A percentile compares a stretch with the other conserved stretches of the same genome.
These are phyloP conservation scores for Frankliniella fusca DNA, from an alignment of 2,888 invertebrate species.

Conservation along the genomic window DNA sequence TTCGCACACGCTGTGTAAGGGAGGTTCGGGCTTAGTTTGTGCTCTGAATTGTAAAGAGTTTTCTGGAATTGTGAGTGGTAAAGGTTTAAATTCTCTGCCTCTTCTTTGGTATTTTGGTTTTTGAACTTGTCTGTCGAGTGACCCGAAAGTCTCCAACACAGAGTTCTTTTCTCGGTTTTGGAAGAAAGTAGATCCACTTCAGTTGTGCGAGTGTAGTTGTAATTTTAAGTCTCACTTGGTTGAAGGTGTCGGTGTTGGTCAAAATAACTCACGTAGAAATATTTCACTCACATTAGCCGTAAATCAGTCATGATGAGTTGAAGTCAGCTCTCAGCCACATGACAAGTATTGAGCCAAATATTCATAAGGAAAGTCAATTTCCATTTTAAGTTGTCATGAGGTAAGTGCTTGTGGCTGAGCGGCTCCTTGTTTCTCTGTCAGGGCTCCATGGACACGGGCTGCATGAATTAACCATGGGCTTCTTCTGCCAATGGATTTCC, in stretches of 20 bases:
- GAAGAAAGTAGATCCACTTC: slow-evolving; percentile 3
- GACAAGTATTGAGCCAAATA: neutral
- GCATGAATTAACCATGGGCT: slow-evolving; percentile 18
- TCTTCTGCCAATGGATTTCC: neutral
- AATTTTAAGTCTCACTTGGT: slow-evolving; percentile 25
- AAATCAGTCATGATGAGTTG: neutral
- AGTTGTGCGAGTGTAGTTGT: slow-evolving; percentile 20
- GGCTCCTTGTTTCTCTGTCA: slow-evolving; percentile 14
- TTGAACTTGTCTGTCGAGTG: neutral
- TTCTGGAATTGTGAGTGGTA: neutral
- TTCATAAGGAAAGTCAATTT: neutral
- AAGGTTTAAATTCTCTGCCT: neutral
- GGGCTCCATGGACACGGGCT: slow-evolving; percentile 20
- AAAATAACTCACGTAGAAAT: slow-evolving; percentile 20
- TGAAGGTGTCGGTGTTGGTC: slow-evolving; percentile 24
- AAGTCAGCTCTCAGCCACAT: slow-evolving; percentile 14
- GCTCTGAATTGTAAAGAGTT: neutral
- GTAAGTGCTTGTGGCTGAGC: slow-evolving; percentile 15
- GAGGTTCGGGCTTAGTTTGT: slow-evolving; percentile 1
- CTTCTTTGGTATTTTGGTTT: neutral
- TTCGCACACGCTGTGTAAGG: slow-evolving; percentile 18
- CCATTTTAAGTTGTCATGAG: neutral
- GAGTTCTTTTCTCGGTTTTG: slow-evolving; percentile 12
- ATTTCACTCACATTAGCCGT: slow-evolving; percentile 18
- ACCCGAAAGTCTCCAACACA: slow-evolving; percentile 19